Percentiles rank a stretch among this genome's conserved stretches.
phyloP scores from a whole-genome alignment of 2,797 vertebrate genomes.

The Geotrypetes seraphini region DNA sequence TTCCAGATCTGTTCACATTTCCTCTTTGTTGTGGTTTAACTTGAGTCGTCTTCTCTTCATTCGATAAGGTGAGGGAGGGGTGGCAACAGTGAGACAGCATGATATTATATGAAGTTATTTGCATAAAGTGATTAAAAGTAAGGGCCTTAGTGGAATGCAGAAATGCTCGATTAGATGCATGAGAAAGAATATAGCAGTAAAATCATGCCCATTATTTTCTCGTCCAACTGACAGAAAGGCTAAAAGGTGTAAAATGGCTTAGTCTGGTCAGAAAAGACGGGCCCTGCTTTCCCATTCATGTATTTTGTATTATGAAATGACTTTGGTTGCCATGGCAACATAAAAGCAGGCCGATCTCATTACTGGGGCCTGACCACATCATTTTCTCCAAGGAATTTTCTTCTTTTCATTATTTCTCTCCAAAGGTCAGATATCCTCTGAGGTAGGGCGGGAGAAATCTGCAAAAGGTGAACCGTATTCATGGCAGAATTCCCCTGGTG shows the following conservation, averaged over 20 bases:
- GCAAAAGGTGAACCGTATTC: constrained; percentile 85
- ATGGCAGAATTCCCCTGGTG: constrained; percentile 67
- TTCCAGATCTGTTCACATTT: too few species aligned
- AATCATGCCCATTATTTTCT: neutral
- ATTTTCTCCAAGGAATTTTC: constrained; percentile 89
- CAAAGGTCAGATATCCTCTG: constrained; percentile 95
- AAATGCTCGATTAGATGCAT: neutral
- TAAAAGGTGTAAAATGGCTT: constrained; percentile 1
- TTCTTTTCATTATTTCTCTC: constrained; percentile 80
- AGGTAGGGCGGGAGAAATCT: constrained; percentile 78
- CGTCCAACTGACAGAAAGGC: constrained; percentile 23
- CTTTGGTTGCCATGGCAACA: constrained; percentile 79
- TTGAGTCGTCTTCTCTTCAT: too few species aligned
- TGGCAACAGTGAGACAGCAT: too few species aligned
- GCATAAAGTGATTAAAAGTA: neutral
- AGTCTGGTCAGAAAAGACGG: constrained; percentile 53
- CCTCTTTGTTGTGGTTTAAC: too few species aligned
- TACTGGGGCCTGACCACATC: constrained; percentile 84
- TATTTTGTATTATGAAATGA: constrained; percentile 86
- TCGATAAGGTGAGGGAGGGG: too few species aligned
- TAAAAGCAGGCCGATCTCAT: constrained; percentile 91
- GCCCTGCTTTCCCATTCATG: constrained; percentile 70
- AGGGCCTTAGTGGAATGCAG: neutral
- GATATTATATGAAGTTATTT: neutral
- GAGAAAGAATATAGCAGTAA: constrained; percentile 11